A percentile compares a stretch with the other conserved stretches of the same genome.
Evolutionary conservation across 2,113 vertebrate genomes (phyloP).

Genomic region (Barbus barbus): DNA sequence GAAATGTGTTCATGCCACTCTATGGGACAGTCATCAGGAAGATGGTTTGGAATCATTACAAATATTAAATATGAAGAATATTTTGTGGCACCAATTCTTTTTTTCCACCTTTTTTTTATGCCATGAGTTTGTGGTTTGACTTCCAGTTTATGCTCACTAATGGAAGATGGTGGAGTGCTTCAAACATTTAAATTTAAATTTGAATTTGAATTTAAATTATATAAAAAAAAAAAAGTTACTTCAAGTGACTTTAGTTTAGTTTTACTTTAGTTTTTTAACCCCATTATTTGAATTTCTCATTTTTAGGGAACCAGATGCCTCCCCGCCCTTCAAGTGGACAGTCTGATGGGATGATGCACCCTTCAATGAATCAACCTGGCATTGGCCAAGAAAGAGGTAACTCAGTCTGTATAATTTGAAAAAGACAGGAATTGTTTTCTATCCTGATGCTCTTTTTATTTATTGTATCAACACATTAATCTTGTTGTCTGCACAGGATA

Average conservation of each 20-base stretch:
- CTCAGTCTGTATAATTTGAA: conserved; percentile 10
- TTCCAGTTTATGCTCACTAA: no score
- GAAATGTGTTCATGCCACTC: not conserved
- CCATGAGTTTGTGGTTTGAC: no score
- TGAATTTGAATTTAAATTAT: not conserved
- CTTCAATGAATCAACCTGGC: conserved; percentile 91
- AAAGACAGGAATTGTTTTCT: not conserved
- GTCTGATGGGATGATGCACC: conserved; percentile 93
- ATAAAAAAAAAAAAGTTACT: no score
- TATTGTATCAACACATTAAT: not conserved
- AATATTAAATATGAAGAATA: no score
- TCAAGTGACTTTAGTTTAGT: not conserved
- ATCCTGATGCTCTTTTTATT: not conserved
- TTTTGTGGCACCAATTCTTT: not conserved
- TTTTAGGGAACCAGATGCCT: conserved; percentile 94
- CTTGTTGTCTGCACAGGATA: conserved; percentile 77
- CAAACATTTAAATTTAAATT: not conserved
- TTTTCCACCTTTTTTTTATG: no score
- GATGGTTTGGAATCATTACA: not conserved
- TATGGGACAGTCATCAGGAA: not conserved
- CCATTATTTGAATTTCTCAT: conserved; percentile 33
- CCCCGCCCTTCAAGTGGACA: conserved; percentile 95
- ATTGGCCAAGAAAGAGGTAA: conserved; percentile 94
- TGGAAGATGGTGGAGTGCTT: no score
- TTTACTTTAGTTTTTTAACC: not conserved